Evolutionary conservation across 2,888 invertebrate genomes (phyloP).

Genomic region (Smittia aterrima): DNA sequence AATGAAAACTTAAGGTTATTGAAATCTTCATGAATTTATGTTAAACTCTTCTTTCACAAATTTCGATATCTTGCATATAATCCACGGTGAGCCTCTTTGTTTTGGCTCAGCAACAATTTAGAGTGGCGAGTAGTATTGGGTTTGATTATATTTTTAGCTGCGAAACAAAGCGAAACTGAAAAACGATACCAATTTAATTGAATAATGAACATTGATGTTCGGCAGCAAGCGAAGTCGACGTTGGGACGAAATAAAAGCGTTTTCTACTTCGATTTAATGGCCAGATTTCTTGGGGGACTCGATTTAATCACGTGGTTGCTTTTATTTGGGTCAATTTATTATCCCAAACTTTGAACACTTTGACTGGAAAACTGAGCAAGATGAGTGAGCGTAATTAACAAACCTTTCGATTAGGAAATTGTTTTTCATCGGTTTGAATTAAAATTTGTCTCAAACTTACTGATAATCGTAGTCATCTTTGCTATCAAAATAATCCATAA

Average conservation of each 20-base stretch:
- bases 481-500: neutral
- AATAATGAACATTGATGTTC: neutral
- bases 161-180: neutral
- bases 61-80: too few species aligned
- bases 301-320: too few species aligned
- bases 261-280: too few species aligned
- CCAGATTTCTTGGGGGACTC: too few species aligned
- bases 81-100: neutral
- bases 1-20: too few species aligned
- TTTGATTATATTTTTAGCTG: constrained; percentile 5
- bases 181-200: neutral
- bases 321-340: neutral
- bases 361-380: neutral
- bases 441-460: neutral
- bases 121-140: neutral
- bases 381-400: neutral
- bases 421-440: too few species aligned
- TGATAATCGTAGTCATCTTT: constrained; percentile 7
- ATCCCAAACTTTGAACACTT: neutral
- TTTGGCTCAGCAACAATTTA: neutral
- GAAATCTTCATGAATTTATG: too few species aligned
- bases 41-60: too few species aligned
- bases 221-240: neutral
- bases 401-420: neutral
- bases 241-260: neutral